Evolutionary conservation across 2,888 invertebrate species (phyloP).

Genomic region (Teinopalpus imperialis): DNA sequence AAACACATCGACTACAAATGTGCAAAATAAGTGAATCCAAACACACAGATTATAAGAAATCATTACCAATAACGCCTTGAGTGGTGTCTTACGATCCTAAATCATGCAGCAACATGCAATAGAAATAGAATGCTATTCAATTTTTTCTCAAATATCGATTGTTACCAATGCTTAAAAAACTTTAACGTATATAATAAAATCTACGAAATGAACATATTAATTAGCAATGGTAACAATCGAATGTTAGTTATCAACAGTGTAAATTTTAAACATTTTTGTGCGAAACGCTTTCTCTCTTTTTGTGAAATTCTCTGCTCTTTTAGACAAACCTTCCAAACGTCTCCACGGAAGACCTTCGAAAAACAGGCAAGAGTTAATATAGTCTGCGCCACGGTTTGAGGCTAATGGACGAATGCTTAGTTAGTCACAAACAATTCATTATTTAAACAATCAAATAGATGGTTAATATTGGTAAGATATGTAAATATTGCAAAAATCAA

Average conservation of each 20-base stretch:
- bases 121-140: slow-evolving; percentile 63
- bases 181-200: slow-evolving; percentile 29
- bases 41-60: slow-evolving; percentile 66
- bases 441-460: slow-evolving; percentile 5
- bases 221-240: slow-evolving; percentile 62
- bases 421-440: slow-evolving; percentile 38
- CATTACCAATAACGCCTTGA: slow-evolving; percentile 77
- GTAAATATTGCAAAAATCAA: background rate
- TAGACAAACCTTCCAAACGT: slow-evolving; percentile 85
- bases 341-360: slow-evolving; percentile 85
- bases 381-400: slow-evolving; percentile 67
- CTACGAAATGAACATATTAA: slow-evolving; percentile 15
- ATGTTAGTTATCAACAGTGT: slow-evolving; percentile 50
- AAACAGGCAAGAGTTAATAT: slow-evolving; percentile 74
- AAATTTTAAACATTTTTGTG: slow-evolving; percentile 56
- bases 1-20: slow-evolving; percentile 77
- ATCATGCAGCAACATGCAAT: slow-evolving; percentile 81
- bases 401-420: slow-evolving; percentile 48
- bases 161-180: slow-evolving; percentile 53
- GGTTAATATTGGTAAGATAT: background rate
- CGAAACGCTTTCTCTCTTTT: slow-evolving; percentile 65
- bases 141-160: slow-evolving; percentile 48
- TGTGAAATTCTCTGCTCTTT: slow-evolving; percentile 66
- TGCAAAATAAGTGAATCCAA: slow-evolving; percentile 78
- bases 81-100: slow-evolving; percentile 77